phyloP scores from a whole-genome alignment of 2,888 invertebrate genomes.

The Trissonchulus latispiculum region DNA sequence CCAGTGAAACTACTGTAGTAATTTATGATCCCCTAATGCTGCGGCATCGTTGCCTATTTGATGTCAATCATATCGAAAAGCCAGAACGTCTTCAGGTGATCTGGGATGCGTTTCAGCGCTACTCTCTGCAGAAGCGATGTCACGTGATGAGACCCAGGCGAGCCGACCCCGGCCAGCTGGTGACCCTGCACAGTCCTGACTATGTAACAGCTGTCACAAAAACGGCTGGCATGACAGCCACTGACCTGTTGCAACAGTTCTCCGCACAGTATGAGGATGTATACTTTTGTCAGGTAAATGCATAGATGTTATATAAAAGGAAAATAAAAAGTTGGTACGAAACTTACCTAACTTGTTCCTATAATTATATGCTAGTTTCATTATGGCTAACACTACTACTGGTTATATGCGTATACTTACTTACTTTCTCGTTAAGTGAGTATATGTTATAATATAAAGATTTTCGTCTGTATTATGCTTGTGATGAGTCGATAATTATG shows the following conservation, averaged over 20 bases:
- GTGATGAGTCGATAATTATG: no score
- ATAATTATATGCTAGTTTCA: no score
- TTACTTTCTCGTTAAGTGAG: no score
- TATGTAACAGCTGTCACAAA: background rate
- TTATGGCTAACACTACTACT: no score
- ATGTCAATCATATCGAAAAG: constrained; percentile 56
- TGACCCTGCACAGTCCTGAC: background rate
- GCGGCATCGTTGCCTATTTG: constrained; percentile 57
- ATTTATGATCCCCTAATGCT: background rate
- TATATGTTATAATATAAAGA: no score
- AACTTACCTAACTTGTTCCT: no score
- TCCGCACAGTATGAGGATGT: constrained; percentile 35
- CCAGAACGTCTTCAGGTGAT: constrained; percentile 44
- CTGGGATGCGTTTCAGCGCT: background rate
- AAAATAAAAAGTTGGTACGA: no score
- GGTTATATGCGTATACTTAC: no score
- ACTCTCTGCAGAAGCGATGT: background rate
- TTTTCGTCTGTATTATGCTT: no score
- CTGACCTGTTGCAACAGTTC: constrained; percentile 30
- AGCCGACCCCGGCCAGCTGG: background rate
- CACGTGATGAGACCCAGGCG: background rate
- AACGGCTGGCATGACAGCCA: background rate
- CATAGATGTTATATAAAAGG: no score
- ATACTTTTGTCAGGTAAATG: constrained; percentile 29
- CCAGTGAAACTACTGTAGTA: background rate